Percentiles rank a stretch among this genome's conserved stretches.
Conservation (phyloP, 2,888 invertebrate species). For the Plagodis pulveraria region DNA sequence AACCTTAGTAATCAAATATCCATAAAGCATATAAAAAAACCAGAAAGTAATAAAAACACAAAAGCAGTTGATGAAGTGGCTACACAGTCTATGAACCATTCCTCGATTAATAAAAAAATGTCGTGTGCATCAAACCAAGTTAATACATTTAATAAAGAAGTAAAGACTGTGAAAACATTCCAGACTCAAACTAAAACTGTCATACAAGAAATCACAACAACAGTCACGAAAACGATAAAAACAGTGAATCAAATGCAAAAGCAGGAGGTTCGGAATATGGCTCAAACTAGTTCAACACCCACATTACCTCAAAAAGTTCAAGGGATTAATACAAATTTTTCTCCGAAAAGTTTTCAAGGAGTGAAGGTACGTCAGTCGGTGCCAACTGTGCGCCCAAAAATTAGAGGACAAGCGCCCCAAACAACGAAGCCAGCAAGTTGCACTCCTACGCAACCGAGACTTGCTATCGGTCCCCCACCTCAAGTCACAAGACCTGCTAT, state of each 20-base stretch:
- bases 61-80: constrained; percentile 25
- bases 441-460: constrained; percentile 44
- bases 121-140: constrained; percentile 58
- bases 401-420: constrained; percentile 39
- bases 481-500: constrained; percentile 43
- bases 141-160: constrained; percentile 69
- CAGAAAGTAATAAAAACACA: constrained; percentile 32
- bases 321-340: constrained; percentile 48
- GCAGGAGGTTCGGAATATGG: constrained; percentile 61
- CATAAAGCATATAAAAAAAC: constrained; percentile 50
- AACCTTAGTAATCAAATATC: constrained; percentile 48
- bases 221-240: constrained; percentile 78
- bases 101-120: constrained; percentile 50
- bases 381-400: constrained; percentile 37
- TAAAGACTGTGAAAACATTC: constrained; percentile 70
- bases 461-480: constrained; percentile 25
- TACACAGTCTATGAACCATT: constrained; percentile 29
- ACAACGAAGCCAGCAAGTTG: constrained; percentile 38
- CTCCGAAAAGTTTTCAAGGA: constrained; percentile 56
- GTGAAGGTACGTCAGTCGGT: constrained; percentile 57
- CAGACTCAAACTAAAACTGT: constrained; percentile 73
- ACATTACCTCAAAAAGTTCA: constrained; percentile 52
- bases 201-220: constrained; percentile 78
- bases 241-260: constrained; percentile 73
- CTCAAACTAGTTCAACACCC: constrained; percentile 45